phyloP scores from a whole-genome alignment of 2,888 invertebrate species.

The Torymus aiolomorphi region DNA sequence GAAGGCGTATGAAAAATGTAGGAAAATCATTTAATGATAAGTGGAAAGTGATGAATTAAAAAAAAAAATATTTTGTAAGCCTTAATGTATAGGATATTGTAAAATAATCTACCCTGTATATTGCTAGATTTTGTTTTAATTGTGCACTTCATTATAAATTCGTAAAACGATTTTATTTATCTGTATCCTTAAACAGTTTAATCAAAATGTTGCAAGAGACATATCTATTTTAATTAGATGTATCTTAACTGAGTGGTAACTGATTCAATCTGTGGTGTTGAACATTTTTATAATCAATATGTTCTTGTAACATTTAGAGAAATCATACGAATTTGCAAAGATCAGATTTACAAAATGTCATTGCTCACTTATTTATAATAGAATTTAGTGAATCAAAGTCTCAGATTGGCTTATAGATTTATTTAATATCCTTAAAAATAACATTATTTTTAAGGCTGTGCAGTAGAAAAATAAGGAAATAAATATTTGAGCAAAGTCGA shows the following conservation, averaged over 20 bases:
- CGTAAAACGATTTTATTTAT: slow-evolving; percentile 25
- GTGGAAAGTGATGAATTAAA: slow-evolving; percentile 21
- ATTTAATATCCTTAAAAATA: slow-evolving; percentile 38
- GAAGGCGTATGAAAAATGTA: slow-evolving; percentile 15
- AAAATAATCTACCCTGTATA: slow-evolving; percentile 34
- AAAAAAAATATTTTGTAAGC: slow-evolving; percentile 48
- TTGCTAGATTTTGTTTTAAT: slow-evolving; percentile 43
- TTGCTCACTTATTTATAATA: slow-evolving; percentile 16
- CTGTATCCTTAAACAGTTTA: slow-evolving; percentile 39
- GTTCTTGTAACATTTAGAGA: slow-evolving; percentile 43
- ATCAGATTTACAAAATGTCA: slow-evolving; percentile 27
- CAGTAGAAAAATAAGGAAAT: slow-evolving; percentile 4
- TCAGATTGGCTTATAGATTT: slow-evolving; percentile 13
- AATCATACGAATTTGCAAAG: slow-evolving; percentile 41
- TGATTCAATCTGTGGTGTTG: slow-evolving; percentile 25
- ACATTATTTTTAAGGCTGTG: slow-evolving; percentile 39
- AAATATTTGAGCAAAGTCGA: slow-evolving; percentile 29
- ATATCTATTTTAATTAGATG: slow-evolving; percentile 26
- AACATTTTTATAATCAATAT: slow-evolving; percentile 31
- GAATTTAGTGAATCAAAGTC: neutral
- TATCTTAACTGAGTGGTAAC: slow-evolving; percentile 10
- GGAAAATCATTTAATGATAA: slow-evolving; percentile 5
- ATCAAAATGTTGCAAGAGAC: slow-evolving; percentile 40
- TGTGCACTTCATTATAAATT: slow-evolving; percentile 30
- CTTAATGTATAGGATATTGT: slow-evolving; percentile 44